phyloP scores from a whole-genome alignment of 2,113 vertebrate genomes.

The Microtus montanus region DNA sequence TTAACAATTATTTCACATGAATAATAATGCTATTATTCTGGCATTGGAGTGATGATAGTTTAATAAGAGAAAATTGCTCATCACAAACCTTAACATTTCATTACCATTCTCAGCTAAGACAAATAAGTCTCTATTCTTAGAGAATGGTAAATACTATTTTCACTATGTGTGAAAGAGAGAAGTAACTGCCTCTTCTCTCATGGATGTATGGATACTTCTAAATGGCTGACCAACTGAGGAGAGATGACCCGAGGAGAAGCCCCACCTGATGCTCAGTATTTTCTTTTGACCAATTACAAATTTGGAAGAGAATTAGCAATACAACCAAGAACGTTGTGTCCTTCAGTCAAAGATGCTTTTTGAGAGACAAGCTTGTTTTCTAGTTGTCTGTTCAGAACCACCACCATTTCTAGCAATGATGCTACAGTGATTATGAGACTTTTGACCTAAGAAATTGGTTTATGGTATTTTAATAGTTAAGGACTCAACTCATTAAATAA shows the following conservation, averaged over 20 bases:
- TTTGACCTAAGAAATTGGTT: neutral
- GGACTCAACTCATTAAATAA: neutral
- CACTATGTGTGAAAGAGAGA: neutral
- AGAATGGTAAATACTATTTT: neutral
- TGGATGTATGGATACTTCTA: neutral
- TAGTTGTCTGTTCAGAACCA: neutral
- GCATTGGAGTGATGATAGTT: neutral
- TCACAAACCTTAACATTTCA: slow-evolving; percentile 11
- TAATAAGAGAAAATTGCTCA: neutral
- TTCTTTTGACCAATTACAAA: neutral
- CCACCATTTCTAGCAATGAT: neutral
- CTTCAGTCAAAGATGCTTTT: neutral
- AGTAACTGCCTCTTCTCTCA: neutral
- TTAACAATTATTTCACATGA: neutral
- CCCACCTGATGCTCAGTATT: neutral
- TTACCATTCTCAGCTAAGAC: slow-evolving; percentile 18
- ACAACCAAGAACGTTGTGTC: neutral
- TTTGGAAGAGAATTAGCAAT: neutral
- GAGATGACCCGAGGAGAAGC: neutral
- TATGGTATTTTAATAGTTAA: slow-evolving; percentile 5
- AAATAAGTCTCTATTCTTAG: slow-evolving; percentile 22
- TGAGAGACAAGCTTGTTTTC: neutral
- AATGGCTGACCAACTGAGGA: fast-evolving
- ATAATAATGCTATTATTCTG: slow-evolving; percentile 21
- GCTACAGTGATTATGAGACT: neutral